Evolutionary conservation across 2,888 invertebrate genomes (phyloP), one percentile per base, ranked within the genome.

Genomic region (Lottia gigantea): DNA sequence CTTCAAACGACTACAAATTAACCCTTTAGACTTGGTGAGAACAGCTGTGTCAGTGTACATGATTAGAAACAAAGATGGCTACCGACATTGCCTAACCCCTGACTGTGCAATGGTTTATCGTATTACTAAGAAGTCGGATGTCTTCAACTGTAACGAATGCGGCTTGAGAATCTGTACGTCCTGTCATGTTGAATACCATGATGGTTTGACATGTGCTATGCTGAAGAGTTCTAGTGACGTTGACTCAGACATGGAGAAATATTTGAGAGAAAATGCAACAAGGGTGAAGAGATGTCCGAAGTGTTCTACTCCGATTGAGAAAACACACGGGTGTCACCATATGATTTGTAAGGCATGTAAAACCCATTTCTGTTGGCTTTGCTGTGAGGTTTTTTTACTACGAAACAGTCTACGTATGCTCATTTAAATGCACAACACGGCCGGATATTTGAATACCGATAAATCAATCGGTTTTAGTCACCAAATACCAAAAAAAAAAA

Each of bases 311-410:
- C 75, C 76, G 0, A 83, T 87, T 47, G 82, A 85, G 69, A 87
- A 85, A 64, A 77, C 63, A 55, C 80, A 68, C 46, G 87, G 87
- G 0, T 87, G 86, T 74, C 76, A 84, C 47, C 82, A 83, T 31
- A 80, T 87, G 80, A 47, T 47, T 7, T 87, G 86, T 68, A 25
- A 11, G 12, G 64, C 64, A 11, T 87, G 86, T 76, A 71, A 73
- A 2, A 68, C 70, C 0, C 78, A 82, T 70, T 82, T 87, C 25
- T 87, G 86, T 70, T 86, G 86, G 86, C 46, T 75, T 0, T 86
- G 86, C 69, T 71, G 80, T 61, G 63, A 71, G 31, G 71, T 68
- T 11, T 85, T n/a, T n/a, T 80, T 64, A 7, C 6, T 3, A 47
- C 69, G 25, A 61, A 66, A 7, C 15, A 49, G 6, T 70, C 69